phyloP scores from a whole-genome alignment of 2,888 invertebrate genomes.

The Dichetophora obliterata region DNA sequence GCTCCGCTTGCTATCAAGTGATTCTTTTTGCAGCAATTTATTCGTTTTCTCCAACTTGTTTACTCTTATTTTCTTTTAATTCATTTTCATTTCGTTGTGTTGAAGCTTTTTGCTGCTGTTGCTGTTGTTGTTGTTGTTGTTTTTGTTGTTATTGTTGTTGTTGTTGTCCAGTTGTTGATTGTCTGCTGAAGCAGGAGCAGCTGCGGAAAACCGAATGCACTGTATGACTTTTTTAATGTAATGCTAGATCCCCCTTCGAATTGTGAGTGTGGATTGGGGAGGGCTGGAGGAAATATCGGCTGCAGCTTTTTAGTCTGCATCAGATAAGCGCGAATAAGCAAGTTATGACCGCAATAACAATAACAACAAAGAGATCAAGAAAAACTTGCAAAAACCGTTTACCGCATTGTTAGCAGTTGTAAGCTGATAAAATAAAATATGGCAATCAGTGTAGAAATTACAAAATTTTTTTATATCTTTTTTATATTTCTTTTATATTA shows the following conservation, averaged over 20 bases:
- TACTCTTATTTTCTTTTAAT: neutral
- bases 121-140: neutral
- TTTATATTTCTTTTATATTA: too few relatives aligned
- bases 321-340: conserved; percentile 13
- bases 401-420: conserved; percentile 23
- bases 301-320: neutral
- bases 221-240: neutral
- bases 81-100: conserved; percentile 15
- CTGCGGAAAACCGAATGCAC: neutral
- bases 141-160: too few relatives aligned
- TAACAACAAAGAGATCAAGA: conserved; percentile 2
- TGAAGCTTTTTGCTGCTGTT: neutral
- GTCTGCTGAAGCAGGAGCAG: neutral
- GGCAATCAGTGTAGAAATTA: conserved; percentile 22
- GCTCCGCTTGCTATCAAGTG: neutral
- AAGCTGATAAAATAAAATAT: conserved; percentile 10
- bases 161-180: neutral
- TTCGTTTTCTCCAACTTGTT: neutral
- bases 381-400: conserved; percentile 20
- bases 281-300: neutral
- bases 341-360: neutral
- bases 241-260: neutral
- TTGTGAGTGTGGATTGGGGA: neutral
- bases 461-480: neutral
- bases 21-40: conserved; percentile 14